Base-by-base conservation (phyloP, 1,140 invertebrate genomes). In the Ectropis grisescens region DNA sequence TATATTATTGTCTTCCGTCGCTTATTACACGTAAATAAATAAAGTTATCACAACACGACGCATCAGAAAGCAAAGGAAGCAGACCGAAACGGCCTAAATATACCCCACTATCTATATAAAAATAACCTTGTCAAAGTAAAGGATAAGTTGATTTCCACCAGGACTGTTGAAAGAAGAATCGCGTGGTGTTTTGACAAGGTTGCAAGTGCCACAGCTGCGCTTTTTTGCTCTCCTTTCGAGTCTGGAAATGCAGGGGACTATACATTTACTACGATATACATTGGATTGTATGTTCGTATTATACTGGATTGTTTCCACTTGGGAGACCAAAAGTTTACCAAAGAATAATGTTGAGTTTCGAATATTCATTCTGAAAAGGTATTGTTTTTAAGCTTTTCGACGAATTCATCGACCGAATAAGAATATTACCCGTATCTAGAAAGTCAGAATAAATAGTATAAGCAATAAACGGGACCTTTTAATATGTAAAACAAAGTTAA, bases 161-260 rank as follows among this genome's bases (percentile, higher is more conserved):
- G 13, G 30, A 38, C 29, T 33, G 49, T 55, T 54, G 41, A 47
- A 35, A 50, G 43, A 47, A 39, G 31, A 30, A 30, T 41, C 47
- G 30, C 26, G 40, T 46, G 44, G 49, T 53, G 58, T 41, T 61
- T 49, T 36, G 62, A 72, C 68, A 74, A 53, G 61, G 72, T 75
- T 67, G 58, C 54, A 72, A 70, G 43, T 47, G 45, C 47, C 33
- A 47, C 49, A 49, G 53, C 60, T 56, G 54, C 41, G 47, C 51
- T 72, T 61, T 69, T 69, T 68, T 70, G 58, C 58, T 60, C 52
- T 43, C 41, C 39, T 64, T 62, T 65, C 19, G 28, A 28, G 43
- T 47, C 58, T 74, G 64, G 58, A 67, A 69, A 67, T 62, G 58
- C 61, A 61, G 57, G 58, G 46, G 50, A 44, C 39, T 47, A 46